phyloP scores from a whole-genome alignment of 2,888 invertebrate species.

The Diloba caeruleocephala region DNA sequence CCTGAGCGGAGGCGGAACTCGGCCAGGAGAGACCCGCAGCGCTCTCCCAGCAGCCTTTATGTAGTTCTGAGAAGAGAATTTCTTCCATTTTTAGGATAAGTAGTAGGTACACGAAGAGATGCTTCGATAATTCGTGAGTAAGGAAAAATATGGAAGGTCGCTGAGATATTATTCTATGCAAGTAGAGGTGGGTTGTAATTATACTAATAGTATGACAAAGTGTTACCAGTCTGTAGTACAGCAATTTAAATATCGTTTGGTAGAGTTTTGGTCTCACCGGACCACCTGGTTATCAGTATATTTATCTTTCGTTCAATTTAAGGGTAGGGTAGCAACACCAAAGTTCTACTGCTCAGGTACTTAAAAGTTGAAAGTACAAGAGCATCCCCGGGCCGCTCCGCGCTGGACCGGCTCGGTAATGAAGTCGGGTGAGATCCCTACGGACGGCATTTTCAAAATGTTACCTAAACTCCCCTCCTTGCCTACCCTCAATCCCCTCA shows the following conservation, averaged over 20 bases:
- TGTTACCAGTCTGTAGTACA: no score
- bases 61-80: not conserved
- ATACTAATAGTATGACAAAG: no score
- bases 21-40: slow-evolving; percentile 5
- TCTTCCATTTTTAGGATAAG: not conserved
- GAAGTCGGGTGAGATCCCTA: slow-evolving; percentile 23
- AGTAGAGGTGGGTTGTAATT: no score
- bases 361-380: slow-evolving; percentile 25
- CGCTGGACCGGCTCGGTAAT: slow-evolving; percentile 15
- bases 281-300: not conserved
- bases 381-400: slow-evolving; percentile 6
- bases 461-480: not conserved
- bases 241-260: no score
- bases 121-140: not conserved
- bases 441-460: slow-evolving; percentile 30
- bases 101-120: not conserved
- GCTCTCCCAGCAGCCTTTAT: not conserved
- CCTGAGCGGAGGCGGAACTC: slow-evolving; percentile 11
- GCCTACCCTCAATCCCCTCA: not conserved
- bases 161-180: no score
- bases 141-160: not conserved
- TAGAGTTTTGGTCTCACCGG: no score
- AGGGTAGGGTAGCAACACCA: slow-evolving; percentile 19
- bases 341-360: slow-evolving; percentile 20
- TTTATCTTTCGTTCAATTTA: slow-evolving; percentile 30